phyloP scores from a whole-genome alignment of 2,797 vertebrate genomes.

The Decapterus maruadsi region DNA sequence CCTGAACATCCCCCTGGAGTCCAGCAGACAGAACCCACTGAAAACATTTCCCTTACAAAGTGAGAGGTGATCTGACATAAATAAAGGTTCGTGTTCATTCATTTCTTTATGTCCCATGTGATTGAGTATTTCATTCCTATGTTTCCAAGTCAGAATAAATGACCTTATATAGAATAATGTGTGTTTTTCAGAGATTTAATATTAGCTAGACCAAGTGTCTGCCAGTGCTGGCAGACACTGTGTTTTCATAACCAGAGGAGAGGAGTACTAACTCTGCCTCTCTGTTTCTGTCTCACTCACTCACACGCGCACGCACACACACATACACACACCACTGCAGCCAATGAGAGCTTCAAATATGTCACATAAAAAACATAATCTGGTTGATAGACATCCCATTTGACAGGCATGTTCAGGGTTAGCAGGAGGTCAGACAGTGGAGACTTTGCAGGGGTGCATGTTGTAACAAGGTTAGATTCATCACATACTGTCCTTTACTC shows the following conservation, averaged over 20 bases:
- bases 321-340: constrained; percentile 37
- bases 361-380: constrained; percentile 41
- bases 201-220: constrained; percentile 65
- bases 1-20: constrained; percentile 45
- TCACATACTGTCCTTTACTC: constrained; percentile 19
- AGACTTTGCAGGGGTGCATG: constrained; percentile 17
- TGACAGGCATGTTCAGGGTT: constrained; percentile 40
- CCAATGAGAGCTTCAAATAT: constrained; percentile 26
- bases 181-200: constrained; percentile 68
- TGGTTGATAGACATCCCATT: constrained; percentile 31
- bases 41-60: constrained; percentile 52
- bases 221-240: constrained; percentile 58
- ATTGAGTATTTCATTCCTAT: constrained; percentile 46
- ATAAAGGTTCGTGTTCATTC: constrained; percentile 57
- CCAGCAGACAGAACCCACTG: constrained; percentile 50
- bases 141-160: constrained; percentile 45
- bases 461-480: constrained; percentile 24
- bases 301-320: constrained; percentile 29
- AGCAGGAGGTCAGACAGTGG: constrained; percentile 41
- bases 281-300: constrained; percentile 40
- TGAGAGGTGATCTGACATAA: constrained; percentile 51
- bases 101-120: constrained; percentile 53
- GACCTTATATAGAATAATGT: constrained; percentile 58
- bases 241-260: constrained; percentile 75
- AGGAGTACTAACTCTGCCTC: constrained; percentile 50